A percentile compares a stretch with the other conserved stretches of the same genome.
Conservation (phyloP, 2,888 invertebrate genomes). For the Elysia crispata region DNA sequence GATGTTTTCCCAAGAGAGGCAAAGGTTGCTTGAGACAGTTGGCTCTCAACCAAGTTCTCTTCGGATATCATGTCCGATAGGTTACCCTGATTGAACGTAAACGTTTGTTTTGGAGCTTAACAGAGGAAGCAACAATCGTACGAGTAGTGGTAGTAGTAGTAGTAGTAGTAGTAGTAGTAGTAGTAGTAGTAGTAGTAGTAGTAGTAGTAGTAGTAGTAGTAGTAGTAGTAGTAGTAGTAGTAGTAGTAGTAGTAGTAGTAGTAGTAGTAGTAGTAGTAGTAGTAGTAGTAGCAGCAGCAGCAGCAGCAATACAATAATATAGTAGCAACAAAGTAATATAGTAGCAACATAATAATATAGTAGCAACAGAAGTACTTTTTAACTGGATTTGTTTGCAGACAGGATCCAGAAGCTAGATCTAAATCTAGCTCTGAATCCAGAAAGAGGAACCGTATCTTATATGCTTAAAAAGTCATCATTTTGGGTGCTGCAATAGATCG, state of each 20-base stretch:
- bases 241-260: conserved; percentile 23
- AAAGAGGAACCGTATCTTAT: conserved; percentile 53
- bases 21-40: no score
- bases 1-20: no score
- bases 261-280: conserved; percentile 26
- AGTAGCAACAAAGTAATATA: neutral
- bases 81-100: no score
- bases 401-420: conserved; percentile 64
- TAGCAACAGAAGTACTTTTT: conserved; percentile 71
- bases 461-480: no score
- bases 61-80: no score
- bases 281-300: conserved; percentile 6
- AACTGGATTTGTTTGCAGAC: conserved; percentile 67
- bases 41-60: no score
- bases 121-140: neutral
- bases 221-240: conserved; percentile 33
- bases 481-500: no score
- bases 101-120: no score
- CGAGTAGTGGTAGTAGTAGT: neutral
- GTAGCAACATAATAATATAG: conserved; percentile 17
- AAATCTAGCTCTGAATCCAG: conserved; percentile 65
- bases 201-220: conserved; percentile 18
- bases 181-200: conserved; percentile 17
- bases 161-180: conserved; percentile 3
- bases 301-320: neutral